Percentiles rank a stretch among this genome's conserved stretches.
Evolutionary conservation across 1,140 invertebrate species (phyloP).

Genomic region (Matsumurasca onukii): DNA sequence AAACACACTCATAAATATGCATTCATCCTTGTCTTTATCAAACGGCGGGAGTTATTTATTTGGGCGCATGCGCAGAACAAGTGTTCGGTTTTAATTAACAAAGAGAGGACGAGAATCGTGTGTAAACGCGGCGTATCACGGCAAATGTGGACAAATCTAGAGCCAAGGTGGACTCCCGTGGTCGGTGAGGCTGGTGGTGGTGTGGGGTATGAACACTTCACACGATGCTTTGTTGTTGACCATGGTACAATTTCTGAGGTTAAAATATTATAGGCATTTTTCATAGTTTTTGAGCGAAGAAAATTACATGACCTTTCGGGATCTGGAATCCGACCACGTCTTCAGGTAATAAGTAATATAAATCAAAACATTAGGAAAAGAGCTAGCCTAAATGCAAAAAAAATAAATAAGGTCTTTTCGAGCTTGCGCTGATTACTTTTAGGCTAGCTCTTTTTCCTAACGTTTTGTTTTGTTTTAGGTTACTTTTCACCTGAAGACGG

Average conservation of each 20-base stretch:
- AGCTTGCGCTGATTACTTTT: no score
- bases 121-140: not conserved
- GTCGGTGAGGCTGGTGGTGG: not conserved
- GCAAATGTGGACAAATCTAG: constrained; percentile 18
- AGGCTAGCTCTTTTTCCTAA: no score
- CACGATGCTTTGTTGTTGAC: not conserved
- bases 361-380: no score
- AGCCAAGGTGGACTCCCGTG: not conserved
- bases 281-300: not conserved
- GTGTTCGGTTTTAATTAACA: constrained; percentile 26
- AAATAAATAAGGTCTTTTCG: no score
- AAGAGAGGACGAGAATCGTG: not conserved
- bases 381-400: no score
- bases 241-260: not conserved
- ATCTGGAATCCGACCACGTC: no score
- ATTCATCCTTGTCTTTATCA: constrained; percentile 28
- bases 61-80: constrained; percentile 20
- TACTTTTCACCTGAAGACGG: no score
- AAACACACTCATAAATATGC: constrained; percentile 30
- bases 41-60: constrained; percentile 28
- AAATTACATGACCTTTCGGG: no score
- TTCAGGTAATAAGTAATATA: no score
- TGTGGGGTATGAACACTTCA: no score
- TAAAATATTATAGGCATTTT: not conserved
- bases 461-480: no score